These are phyloP conservation scores for Falco concolor DNA, from an alignment of 2,797 vertebrate genomes.

Conservation along the genomic window DNA sequence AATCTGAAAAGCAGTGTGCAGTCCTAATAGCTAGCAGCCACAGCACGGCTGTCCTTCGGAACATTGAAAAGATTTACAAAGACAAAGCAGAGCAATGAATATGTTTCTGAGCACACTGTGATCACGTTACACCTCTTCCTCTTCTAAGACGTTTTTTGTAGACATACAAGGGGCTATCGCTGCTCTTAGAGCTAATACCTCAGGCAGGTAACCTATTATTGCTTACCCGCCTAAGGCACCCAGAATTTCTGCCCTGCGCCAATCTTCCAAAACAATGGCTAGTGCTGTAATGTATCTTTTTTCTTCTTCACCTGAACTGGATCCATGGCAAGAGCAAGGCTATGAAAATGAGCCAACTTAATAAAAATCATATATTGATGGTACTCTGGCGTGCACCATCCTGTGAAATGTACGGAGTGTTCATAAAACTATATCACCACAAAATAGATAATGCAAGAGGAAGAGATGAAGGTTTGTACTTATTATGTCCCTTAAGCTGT, in stretches of 20 bases:
- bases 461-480: neutral
- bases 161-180: neutral
- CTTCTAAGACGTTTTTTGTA: neutral
- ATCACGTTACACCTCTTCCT: neutral
- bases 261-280: neutral
- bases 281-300: neutral
- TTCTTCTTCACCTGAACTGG: neutral
- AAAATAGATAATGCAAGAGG: neutral
- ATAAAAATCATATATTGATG: neutral
- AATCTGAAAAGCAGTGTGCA: constrained; percentile 76
- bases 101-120: neutral
- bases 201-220: neutral
- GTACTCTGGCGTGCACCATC: neutral
- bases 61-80: constrained; percentile 69
- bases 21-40: constrained; percentile 76
- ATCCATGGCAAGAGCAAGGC: neutral
- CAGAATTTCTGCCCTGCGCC: neutral
- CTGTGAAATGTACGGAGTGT: neutral
- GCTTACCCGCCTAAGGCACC: neutral
- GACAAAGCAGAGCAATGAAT: constrained; percentile 59
- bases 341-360: neutral
- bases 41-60: constrained; percentile 57
- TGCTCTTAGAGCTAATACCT: neutral
- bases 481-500: neutral
- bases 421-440: neutral